phyloP scores from a whole-genome alignment of 2,888 invertebrate genomes.

The Sepioteuthis lessoniana region DNA sequence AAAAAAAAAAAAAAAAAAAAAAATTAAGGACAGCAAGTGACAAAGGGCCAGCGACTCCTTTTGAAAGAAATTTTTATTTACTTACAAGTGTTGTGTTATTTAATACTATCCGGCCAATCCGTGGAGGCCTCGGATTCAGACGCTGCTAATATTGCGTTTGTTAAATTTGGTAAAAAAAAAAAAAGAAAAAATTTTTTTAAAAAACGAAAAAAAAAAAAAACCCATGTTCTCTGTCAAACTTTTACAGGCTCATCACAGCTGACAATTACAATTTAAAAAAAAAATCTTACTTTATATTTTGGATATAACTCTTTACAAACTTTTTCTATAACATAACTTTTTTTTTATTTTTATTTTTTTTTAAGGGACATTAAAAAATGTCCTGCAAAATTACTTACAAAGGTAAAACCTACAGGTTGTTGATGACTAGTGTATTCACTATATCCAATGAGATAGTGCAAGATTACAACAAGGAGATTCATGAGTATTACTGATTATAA shows the following conservation, averaged over 20 bases:
- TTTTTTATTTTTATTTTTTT: background rate
- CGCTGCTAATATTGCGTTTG: background rate
- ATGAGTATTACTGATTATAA: too few relatives aligned
- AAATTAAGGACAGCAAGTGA: background rate
- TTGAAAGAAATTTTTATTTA: background rate
- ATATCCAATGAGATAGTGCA: too few relatives aligned
- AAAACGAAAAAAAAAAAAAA: background rate
- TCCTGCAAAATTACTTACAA: too few relatives aligned
- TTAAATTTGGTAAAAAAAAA: background rate
- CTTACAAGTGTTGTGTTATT: background rate
- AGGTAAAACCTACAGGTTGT: too few relatives aligned
- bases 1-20: background rate
- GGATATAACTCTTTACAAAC: too few relatives aligned
- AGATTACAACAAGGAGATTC: too few relatives aligned
- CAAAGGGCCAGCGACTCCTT: conserved; percentile 2
- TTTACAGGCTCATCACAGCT: background rate
- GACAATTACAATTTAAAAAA: background rate
- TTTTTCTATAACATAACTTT: too few relatives aligned
- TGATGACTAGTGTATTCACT: too few relatives aligned
- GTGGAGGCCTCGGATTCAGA: background rate
- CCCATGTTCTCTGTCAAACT: background rate
- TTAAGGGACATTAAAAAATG: too few relatives aligned
- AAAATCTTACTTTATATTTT: too few relatives aligned
- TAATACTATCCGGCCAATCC: background rate
- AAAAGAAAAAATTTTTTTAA: too few relatives aligned